Base-by-base conservation (phyloP, 2,113 vertebrate genomes). In the Rhinolophus ferrumequinum region DNA sequence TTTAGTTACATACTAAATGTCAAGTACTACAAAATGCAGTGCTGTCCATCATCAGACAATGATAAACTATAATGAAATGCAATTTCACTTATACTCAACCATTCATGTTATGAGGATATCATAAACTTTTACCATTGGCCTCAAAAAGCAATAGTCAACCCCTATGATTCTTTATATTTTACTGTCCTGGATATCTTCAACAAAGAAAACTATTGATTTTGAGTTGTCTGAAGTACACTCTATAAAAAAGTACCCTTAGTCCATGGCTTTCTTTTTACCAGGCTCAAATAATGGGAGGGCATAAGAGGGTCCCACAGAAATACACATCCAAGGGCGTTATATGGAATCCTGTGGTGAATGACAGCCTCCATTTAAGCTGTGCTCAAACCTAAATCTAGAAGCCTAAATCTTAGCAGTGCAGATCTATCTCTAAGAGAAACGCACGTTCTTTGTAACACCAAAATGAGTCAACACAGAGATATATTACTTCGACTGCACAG, bases 61-160 rank as follows among this genome's bases (percentile, higher is more conserved):
- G 90, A 93, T 88, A 87, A 96, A 80, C 54, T 60, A 83, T 82
- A 98, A 97, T 85, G 64, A 87, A 98, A 97, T 83, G 92, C 82
- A 96, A 94, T 97, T 97, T 52, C 82, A 87, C 30, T 81, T 88
- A 44, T 94, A 93, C 30, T 97, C 83, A 94, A 88, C 66, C 10
- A 8, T 60, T 44, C 13, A 24, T 76, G 52, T 94, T 97, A 97
- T 38, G 93, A 80, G 69, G 75, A 80, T 21, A 54, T 26, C 82
- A 90, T 91, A 96, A 98, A 96, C 3, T 90, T 77, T 95, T 93
- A 97, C 35, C 86, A 95, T 56, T 47, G 18, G 13, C 24, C 87
- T 88, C 81, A 62, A 81, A 97, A 50, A 76, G n/a, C 56, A 95
- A 96, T 15, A 95, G 11, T 82, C 91, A 95, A 95, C 62, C 54